Conservation (phyloP, 1,140 invertebrate species). For the Dendroctonus valens region DNA sequence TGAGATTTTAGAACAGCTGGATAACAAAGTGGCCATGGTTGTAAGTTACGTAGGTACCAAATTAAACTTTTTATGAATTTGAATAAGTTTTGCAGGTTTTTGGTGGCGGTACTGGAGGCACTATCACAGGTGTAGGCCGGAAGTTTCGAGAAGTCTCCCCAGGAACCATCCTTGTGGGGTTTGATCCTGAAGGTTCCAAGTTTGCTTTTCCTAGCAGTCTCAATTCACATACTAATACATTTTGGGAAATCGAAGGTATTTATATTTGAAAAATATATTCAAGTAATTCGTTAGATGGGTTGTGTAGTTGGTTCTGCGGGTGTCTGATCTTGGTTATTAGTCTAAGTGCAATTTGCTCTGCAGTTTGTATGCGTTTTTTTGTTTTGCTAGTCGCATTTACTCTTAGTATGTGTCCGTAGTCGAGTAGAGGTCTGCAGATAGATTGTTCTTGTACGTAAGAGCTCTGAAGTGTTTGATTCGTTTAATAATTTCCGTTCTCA, state of each 20-base stretch:
- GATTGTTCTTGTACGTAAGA: too few species aligned
- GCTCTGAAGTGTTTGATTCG: too few species aligned
- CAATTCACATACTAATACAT: conserved; percentile 63
- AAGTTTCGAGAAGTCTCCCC: conserved; percentile 79
- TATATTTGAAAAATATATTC: too few species aligned
- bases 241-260: conserved; percentile 80
- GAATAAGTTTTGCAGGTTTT: conserved; percentile 51
- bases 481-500: too few species aligned
- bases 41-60: conserved; percentile 41
- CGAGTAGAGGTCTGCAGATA: too few species aligned
- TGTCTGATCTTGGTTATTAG: too few species aligned
- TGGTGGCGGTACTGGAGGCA: conserved; percentile 90
- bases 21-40: conserved; percentile 82
- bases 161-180: conserved; percentile 70
- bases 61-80: not conserved
- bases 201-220: conserved; percentile 71
- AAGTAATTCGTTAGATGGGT: too few species aligned
- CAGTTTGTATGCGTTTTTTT: too few species aligned
- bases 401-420: too few species aligned
- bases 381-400: too few species aligned
- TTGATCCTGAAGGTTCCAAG: conserved; percentile 86
- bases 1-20: conserved; percentile 80
- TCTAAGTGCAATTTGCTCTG: too few species aligned
- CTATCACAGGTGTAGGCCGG: conserved; percentile 79
- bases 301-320: too few species aligned